Base-by-base conservation (phyloP, 2,113 vertebrate genomes). In the Heterochromis multidens region DNA sequence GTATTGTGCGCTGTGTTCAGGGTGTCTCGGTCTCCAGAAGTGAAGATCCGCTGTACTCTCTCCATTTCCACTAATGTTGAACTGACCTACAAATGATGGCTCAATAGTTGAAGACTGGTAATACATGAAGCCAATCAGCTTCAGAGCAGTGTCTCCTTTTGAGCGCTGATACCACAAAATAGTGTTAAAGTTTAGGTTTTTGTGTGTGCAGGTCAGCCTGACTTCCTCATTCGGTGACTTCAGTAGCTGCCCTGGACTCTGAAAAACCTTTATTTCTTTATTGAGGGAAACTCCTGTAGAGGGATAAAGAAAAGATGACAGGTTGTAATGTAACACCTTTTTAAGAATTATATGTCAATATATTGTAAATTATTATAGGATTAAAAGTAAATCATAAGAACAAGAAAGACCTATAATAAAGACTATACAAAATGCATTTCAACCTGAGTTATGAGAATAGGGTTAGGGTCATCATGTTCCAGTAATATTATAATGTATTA, bases 281-380 rank as follows among this genome's bases (percentile, higher is more conserved):
- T 21, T 6, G 43, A 31, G 46, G 27, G 25, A 52, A 19, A 52
- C 17, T 31, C 0, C 67, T 74, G 67, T 0, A 74, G 65, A 31
- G 10, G 29, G 29, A 52, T 46, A 52, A 74, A 21, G 25, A 21
- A 52, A 52, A 29, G 27, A 21, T 31, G 43, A 29, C 17, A n/a
- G 6, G 6, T 29, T 72, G 2, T 7, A 49, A 1, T 29, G 49
- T 49, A 25, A 4, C 1, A 0, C 43, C 5, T 52, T 49, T 25
- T 49, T 0, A 29, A 72, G 25, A 27, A 72, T 49, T 4, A 25
- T 2, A 2, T 5, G n/a, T 23, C 2, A n/a, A 57, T 11, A n/a
- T 56, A 23, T 23, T 23, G 21, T 12, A 23, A 56, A 23, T 23
- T 27, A 49, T 49, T 5, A 46, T 21, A 72, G 9, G 40, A 72